Conservation (phyloP, 2,888 invertebrate species). For the Ophion obscuratus region DNA sequence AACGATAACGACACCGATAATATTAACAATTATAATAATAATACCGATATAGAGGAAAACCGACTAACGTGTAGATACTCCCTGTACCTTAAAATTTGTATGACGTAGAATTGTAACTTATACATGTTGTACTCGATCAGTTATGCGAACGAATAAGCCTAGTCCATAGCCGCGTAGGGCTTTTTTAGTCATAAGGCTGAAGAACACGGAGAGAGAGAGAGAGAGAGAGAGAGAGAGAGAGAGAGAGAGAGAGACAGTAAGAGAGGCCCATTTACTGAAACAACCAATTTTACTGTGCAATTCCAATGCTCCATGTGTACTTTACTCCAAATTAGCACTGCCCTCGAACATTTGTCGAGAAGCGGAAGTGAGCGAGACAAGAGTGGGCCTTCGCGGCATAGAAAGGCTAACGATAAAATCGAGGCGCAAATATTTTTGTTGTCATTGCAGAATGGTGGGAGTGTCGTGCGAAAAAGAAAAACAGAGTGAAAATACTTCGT, state of each 20-base stretch:
- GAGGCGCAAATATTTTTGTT: conserved; percentile 78
- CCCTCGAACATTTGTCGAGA: conserved; percentile 66
- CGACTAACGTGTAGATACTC: conserved; percentile 81
- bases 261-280: conserved; percentile 49
- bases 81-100: conserved; percentile 82
- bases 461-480: conserved; percentile 69
- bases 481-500: conserved; percentile 66
- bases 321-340: conserved; percentile 49
- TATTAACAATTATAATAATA: conserved; percentile 14
- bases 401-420: conserved; percentile 66
- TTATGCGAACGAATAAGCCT: conserved; percentile 58
- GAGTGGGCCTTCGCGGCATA: conserved; percentile 63
- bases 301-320: conserved; percentile 45
- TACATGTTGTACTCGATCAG: conserved; percentile 63
- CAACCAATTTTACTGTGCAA: conserved; percentile 50
- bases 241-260: too few species aligned
- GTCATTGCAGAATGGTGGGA: conserved; percentile 74
- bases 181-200: conserved; percentile 52
- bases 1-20: background rate
- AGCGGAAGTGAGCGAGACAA: conserved; percentile 46
- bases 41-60: conserved; percentile 72
- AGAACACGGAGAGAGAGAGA: conserved; percentile 20
- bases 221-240: background rate
- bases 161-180: conserved; percentile 64
- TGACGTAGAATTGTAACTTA: conserved; percentile 75